Evolutionary conservation across 2,113 vertebrate species (phyloP), one percentile per base, ranked within the genome.

Genomic region (Herpailurus yagouaroundi): DNA sequence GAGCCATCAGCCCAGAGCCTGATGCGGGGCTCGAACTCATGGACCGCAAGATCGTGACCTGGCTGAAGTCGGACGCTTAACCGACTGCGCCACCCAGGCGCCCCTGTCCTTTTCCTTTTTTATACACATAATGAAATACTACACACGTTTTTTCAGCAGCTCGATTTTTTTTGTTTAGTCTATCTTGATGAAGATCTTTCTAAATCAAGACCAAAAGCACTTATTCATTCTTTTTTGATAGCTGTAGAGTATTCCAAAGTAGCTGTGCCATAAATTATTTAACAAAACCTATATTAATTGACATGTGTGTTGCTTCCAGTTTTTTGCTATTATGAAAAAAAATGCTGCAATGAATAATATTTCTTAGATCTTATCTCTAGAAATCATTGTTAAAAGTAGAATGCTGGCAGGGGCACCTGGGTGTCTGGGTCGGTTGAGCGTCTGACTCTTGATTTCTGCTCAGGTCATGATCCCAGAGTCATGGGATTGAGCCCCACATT

Each of bases 371-470:
- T 31, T 73, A 33, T 38, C 80, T 93, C 63, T 83, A 90, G 69
- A 77, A 79, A 71, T 92, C 60, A 76, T 52, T 89, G 83, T 89
- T 89, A 31, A 84, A 95, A 89, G 16, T 63, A 76, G 36, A 95
- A 69, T 52, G 14, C 33, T 68, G 25, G 36, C 7, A 21, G 25
- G 63, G 63, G 27, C 11, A 8, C 27, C 12, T 64, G 12, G 63
- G 27, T 64, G 63, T 27, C 27, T 13, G 11, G 1, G 27, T 64
- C 1, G 4, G 57, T 60, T 60, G 21, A 60, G 57, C 2, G 8
- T 60, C 21, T 60, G 57, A 60, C 57, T 60, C 57, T 25, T 60
- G 57, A 60, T 23, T 60, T 60, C 57, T 23, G 57, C 7, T 60
- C 57, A 60, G 57, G 57, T 60, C 57, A 25, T 19, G 21, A 60